phyloP scores from a whole-genome alignment of 2,113 vertebrate genomes.

The Psammodynastes pulverulentus region DNA sequence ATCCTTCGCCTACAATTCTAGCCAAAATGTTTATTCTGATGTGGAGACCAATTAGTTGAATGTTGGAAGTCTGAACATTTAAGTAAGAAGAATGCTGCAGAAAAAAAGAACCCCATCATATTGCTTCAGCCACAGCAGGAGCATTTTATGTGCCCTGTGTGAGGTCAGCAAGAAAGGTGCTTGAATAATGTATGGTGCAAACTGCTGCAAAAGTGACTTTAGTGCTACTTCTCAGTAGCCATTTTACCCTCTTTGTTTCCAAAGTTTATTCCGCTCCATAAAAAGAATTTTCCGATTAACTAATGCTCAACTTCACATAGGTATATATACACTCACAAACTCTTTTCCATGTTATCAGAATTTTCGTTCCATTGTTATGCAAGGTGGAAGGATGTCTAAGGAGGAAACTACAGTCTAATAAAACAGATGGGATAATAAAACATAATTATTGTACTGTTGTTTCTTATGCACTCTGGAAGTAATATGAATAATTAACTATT shows the following conservation, averaged over 20 bases:
- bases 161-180: background rate
- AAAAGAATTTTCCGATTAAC: background rate
- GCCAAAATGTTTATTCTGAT: background rate
- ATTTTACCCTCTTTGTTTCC: background rate
- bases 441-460: slow-evolving; percentile 7
- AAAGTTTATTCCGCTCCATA: background rate
- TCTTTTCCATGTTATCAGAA: background rate
- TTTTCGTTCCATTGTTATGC: background rate
- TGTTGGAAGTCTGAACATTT: background rate
- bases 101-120: background rate
- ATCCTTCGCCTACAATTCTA: background rate
- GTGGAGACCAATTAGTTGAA: background rate
- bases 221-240: background rate
- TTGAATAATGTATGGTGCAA: background rate
- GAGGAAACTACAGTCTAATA: background rate
- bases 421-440: slow-evolving; percentile 15
- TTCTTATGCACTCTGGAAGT: background rate
- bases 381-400: background rate
- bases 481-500: slow-evolving; percentile 20
- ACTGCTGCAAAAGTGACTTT: background rate
- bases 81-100: background rate
- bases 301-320: background rate
- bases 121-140: background rate
- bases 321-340: background rate
- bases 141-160: background rate